phyloP scores from a whole-genome alignment of 2,888 invertebrate species.

The Cosmorhoe ocellata region DNA sequence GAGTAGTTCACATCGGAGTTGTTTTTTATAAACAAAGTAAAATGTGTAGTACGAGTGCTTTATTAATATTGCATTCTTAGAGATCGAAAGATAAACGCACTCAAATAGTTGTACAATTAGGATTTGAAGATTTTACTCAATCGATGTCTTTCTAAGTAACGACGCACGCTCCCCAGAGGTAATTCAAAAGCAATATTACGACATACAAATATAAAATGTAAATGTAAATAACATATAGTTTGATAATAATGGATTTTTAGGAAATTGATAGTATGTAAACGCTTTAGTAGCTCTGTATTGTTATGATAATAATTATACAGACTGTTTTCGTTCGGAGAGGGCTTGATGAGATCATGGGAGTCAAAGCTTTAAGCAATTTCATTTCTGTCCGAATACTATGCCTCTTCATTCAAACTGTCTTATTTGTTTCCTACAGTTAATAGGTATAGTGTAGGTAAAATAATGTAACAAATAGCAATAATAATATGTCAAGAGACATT shows the following conservation, averaged over 20 bases:
- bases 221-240: slow-evolving; percentile 80
- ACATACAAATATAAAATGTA: slow-evolving; percentile 71
- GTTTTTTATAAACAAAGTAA: slow-evolving; percentile 72
- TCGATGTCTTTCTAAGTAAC: slow-evolving; percentile 69
- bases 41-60: slow-evolving; percentile 72
- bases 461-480: slow-evolving; percentile 33
- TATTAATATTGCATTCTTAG: slow-evolving; percentile 66
- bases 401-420: slow-evolving; percentile 46
- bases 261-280: slow-evolving; percentile 75
- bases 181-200: slow-evolving; percentile 82
- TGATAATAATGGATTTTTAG: slow-evolving; percentile 80
- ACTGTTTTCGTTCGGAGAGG: slow-evolving; percentile 58
- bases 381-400: slow-evolving; percentile 63
- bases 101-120: slow-evolving; percentile 74
- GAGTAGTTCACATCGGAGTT: slow-evolving; percentile 63
- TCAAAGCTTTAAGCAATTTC: slow-evolving; percentile 81
- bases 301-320: slow-evolving; percentile 13
- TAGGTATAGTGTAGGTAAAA: slow-evolving; percentile 30
- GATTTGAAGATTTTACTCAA: slow-evolving; percentile 77
- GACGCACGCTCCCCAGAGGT: slow-evolving; percentile 79
- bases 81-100: slow-evolving; percentile 69
- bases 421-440: slow-evolving; percentile 25
- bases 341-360: slow-evolving; percentile 74
- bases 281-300: slow-evolving; percentile 73
- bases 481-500: slow-evolving; percentile 32